Base-by-base conservation (phyloP, 2,113 vertebrate species). In the Odontesthes bonariensis region DNA sequence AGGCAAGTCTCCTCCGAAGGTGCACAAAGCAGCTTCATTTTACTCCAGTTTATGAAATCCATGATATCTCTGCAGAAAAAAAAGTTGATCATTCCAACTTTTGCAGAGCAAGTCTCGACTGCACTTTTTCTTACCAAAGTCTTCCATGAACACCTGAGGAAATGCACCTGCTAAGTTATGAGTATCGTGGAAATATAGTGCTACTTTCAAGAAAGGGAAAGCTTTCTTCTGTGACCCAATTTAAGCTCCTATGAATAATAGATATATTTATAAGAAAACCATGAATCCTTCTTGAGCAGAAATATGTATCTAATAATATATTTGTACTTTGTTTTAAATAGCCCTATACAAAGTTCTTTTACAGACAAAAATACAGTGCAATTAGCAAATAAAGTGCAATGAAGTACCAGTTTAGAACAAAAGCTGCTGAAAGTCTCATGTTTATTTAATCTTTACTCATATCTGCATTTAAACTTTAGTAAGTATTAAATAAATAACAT, bases 101-200 rank as follows among this genome's bases (percentile, higher is more conserved):
- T 85, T 67, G 44, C 66, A 33, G 55, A 17, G 57, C 49, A 46
- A 55, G 58, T 72, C 57, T 86, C 38, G 47, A 47, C 82, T 73
- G 77, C 65, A 53, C 70, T 69, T 77, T 86, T 75, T 83, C 66
- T 78, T 57, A 82, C 77, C 82, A 81, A 79, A 88, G 85, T 54
- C 56, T 84, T 84, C 16, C 65, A 83, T 89, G 73, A 65, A 81
- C 61, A 77, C 86, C 82, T 66, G n/a, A 57, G 81, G 82, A 79
- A 89, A 86, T 79, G 81, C 84, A 89, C 81, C 85, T 82, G 76
- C 86, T 90, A 91, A 81, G 83, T 86, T 84, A 86, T 88, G 87
- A 89, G 73, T 81, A 84, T 67, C 77, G 70, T 72, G 59, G 70
- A 86, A 70, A 82, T 81, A 52, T 31, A 69, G 64, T 69, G 73